Base-by-base conservation (phyloP, 2,797 vertebrate species). In the Vireo griseus region DNA sequence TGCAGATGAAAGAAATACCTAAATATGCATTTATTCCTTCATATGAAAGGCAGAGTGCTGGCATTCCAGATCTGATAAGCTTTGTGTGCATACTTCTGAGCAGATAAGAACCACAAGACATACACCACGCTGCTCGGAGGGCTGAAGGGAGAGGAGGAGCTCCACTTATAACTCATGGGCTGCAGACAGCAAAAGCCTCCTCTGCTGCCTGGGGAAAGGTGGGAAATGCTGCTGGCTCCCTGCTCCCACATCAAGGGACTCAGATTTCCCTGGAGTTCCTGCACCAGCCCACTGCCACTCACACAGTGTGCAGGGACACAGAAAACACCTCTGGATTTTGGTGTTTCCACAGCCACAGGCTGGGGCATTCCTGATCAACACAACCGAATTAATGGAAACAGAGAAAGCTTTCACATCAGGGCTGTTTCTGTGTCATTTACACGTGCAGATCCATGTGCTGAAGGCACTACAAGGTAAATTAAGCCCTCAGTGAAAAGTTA, bases 1-100 rank as follows among this genome's bases (percentile, higher is more conserved):
- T 26, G 39, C 28, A 77, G 82, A 83, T 92, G 66, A 93, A 94
- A 95, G 65, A 79, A 93, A 87, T 51, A 85, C 54, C 44, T 86
- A 90, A 66, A 90, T 77, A 77, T 16, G 39, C 40, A 57, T 85
- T 91, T 89, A 76, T 67, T 55, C 78, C 57, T 94, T 74, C 21
- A 22, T 61, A 68, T 62, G 57, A 76, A 83, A 82, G 50, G 55
- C 73, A 94, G 66, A 13, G n/a, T 54, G 20, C 61, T 74, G 54
- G 85, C 90, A 72, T 77, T 94, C 90, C 92, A 94, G 82, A 95
- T 95, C 95, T 92, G 93, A 96, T 92, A 94, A 96, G 82, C 75
- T 22, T 66, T 74, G 65, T 59, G 80, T 35, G 67, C 85, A 86
- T 86, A 62, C 52, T 94, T 94, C 50, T 1, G 48, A 86, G 79